Percentiles rank a stretch among this genome's conserved stretches.
Evolutionary conservation across 2,113 vertebrate genomes (phyloP).

Genomic region (Romanogobio albipinnatus): DNA sequence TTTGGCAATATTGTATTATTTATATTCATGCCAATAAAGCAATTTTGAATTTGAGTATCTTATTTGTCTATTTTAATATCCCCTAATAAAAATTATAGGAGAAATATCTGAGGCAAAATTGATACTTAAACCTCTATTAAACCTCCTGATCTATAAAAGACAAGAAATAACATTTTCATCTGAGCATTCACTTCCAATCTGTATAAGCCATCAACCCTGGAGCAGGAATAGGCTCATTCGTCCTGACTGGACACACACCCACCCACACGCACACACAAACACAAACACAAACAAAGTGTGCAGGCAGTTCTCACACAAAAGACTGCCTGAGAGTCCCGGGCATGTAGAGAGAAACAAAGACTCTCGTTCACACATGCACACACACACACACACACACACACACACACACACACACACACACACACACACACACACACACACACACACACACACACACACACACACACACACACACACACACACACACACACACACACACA

Average conservation of each 20-base stretch:
- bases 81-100: not conserved
- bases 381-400: constrained; percentile 1
- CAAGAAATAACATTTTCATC: not conserved
- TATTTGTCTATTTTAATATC: not conserved
- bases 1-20: too few species aligned
- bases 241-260: not conserved
- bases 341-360: constrained; percentile 31
- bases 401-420: constrained; percentile 13
- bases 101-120: not conserved
- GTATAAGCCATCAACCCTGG: not conserved
- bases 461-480: not conserved
- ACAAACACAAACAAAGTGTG: not conserved
- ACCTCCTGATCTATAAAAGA: not conserved
- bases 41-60: too few species aligned
- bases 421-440: not conserved
- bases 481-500: not conserved
- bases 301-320: constrained; percentile 33
- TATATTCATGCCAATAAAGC: too few species aligned
- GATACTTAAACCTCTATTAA: not conserved
- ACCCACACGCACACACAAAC: not conserved
- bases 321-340: not conserved
- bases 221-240: not conserved
- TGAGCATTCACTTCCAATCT: not conserved
- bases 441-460: not conserved
- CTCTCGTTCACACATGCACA: not conserved